Percentiles rank a stretch among this genome's conserved stretches.
Conservation (phyloP, 2,113 vertebrate genomes). For the Nerophis ophidion region DNA sequence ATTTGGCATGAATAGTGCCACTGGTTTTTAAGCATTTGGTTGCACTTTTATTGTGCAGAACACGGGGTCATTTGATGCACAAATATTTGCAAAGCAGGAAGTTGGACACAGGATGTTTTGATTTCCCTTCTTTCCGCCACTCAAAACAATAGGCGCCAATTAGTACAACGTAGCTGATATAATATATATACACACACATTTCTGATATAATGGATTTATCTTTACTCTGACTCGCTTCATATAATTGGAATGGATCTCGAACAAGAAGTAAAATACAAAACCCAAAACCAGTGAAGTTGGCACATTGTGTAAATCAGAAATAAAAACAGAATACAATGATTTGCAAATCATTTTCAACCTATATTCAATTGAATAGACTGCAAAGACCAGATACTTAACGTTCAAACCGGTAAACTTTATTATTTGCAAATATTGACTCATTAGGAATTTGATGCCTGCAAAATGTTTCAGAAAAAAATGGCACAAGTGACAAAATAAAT, state of each 20-base stretch:
- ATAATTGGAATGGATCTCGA: not conserved
- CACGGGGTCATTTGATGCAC: conserved; percentile 29
- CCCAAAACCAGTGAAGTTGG: no score
- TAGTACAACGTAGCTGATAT: conserved; percentile 26
- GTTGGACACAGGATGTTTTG: conserved; percentile 72
- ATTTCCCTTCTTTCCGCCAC: conserved; percentile 69
- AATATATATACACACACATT: conserved; percentile 6
- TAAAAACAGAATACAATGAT: no score
- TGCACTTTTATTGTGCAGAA: conserved; percentile 17
- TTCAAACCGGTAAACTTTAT: no score
- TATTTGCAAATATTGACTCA: no score
- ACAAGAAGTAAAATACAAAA: no score
- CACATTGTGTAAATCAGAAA: no score
- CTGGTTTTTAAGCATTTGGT: conserved; percentile 12
- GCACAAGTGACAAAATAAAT: no score
- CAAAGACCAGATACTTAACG: no score
- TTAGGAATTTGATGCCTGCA: no score
- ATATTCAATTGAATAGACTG: no score
- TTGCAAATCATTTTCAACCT: no score
- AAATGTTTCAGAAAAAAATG: no score
- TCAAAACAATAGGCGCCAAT: conserved; percentile 65
- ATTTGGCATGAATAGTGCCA: not conserved
- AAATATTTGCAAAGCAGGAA: conserved; percentile 66
- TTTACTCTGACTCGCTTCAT: not conserved
- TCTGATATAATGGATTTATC: conserved; percentile 5